Percentiles rank a stretch among this genome's conserved stretches.
Evolutionary conservation across 2,888 invertebrate species (phyloP).

Genomic region (Campaea margaritaria): DNA sequence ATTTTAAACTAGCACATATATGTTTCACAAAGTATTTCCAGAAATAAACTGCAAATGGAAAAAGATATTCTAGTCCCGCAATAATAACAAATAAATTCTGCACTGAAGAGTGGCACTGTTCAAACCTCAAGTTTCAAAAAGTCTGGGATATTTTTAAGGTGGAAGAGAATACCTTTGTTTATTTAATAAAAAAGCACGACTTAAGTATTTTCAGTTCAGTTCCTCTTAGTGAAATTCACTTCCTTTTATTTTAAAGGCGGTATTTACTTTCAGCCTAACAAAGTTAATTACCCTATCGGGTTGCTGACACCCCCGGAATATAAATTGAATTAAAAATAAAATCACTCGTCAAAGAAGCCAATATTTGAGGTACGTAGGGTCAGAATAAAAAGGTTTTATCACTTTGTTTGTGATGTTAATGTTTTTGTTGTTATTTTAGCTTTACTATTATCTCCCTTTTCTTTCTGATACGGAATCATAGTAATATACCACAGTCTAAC

Average conservation of each 20-base stretch:
- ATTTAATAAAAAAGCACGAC: conserved; percentile 2
- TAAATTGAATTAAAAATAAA: conserved; percentile 35
- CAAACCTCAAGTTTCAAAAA: conserved; percentile 41
- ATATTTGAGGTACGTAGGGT: conserved; percentile 2
- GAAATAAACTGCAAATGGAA: conserved; percentile 31
- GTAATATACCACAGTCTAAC: too few species aligned
- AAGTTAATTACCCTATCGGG: conserved; percentile 41
- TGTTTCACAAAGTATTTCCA: conserved; percentile 12
- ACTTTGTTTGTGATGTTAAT: conserved; percentile 5
- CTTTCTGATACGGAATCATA: too few species aligned
- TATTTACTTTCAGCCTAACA: conserved; percentile 33
- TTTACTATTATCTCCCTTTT: too few species aligned
- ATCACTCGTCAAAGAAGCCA: conserved; percentile 16
- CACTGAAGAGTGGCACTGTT: conserved; percentile 34
- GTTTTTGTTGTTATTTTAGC: neutral
- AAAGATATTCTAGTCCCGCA: conserved; percentile 31
- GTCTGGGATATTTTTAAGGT: conserved; percentile 37
- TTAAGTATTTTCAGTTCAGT: conserved; percentile 9
- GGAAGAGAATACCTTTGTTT: conserved; percentile 11
- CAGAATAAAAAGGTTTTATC: conserved; percentile 5
- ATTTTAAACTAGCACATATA: neutral
- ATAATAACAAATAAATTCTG: conserved; percentile 40
- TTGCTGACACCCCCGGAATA: conserved; percentile 36
- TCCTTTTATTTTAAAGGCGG: conserved; percentile 33
- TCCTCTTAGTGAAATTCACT: conserved; percentile 42